Evolutionary conservation across 2,113 vertebrate genomes (phyloP).

Genomic region (Lanius collurio): DNA sequence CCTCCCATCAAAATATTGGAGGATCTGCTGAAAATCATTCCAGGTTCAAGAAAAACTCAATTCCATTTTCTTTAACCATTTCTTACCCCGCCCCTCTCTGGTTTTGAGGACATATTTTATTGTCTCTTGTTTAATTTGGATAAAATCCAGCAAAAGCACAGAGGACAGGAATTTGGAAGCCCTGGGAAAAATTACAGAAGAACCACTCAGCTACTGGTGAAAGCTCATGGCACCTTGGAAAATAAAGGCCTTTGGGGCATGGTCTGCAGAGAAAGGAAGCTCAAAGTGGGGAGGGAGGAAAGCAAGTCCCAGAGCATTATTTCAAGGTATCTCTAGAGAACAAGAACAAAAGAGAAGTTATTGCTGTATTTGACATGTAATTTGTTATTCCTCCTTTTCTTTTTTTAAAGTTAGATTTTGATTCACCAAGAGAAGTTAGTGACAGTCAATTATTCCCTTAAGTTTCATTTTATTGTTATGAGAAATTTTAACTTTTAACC

Average conservation of each 20-base stretch:
- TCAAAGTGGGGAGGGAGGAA: not conserved
- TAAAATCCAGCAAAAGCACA: not conserved
- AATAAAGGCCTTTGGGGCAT: not conserved
- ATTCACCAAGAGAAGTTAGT: constrained; percentile 12
- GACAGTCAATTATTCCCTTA: not conserved
- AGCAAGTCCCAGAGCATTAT: not conserved
- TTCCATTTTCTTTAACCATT: not conserved
- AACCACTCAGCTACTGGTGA: not conserved
- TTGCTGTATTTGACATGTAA: not conserved
- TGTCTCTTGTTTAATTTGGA: not conserved
- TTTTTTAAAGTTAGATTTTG: constrained; percentile 5
- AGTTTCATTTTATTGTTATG: not conserved
- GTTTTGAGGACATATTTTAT: not conserved
- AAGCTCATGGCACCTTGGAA: not conserved
- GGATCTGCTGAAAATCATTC: not conserved
- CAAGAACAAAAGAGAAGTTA: not conserved
- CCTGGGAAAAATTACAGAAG: not conserved
- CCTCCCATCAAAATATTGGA: not conserved
- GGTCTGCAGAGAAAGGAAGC: not conserved
- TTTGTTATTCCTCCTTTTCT: constrained; percentile 40
- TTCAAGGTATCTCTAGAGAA: not conserved
- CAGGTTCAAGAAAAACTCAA: not conserved
- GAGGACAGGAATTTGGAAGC: not conserved
- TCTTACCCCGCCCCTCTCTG: not conserved
- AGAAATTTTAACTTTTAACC: constrained; percentile 13